Base-by-base conservation (phyloP, 2,888 invertebrate genomes). In the Polyommatus iphigenia region DNA sequence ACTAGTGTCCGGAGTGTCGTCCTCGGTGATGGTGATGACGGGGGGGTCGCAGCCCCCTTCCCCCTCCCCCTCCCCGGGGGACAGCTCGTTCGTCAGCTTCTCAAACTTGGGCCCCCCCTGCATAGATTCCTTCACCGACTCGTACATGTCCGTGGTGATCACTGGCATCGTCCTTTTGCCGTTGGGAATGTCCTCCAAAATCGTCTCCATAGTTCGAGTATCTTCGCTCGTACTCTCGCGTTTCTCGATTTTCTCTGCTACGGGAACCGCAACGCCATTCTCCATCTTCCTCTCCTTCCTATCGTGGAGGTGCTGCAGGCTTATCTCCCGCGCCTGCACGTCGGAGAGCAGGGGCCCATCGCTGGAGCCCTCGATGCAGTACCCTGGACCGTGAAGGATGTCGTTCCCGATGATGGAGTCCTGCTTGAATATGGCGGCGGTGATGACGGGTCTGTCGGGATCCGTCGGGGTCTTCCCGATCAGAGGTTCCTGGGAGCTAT, bases 371-470 rank as follows among this genome's bases (percentile, higher is more conserved):
- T 95, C 94, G 32, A 95, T 90, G 77, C 92, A 92, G 76, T 94
- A 94, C 4, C 90, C 93, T 5, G 93, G 92, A 0, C 91, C 93
- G 85, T 91, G 92, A 18, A 92, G 81, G 18, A 85, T 88, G 36
- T 94, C 94, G 36, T 86, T 93, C 3, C 92, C 91, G 80, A 94
- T 94, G 6, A 95, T 92, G 0, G 95, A 92, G 85, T 95, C 95
- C 85, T 96, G 95, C 82, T 96, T 96, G 81, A 96, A 95, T 71
- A 96, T 94, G 0, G 96, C 96, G 0, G 96, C 96, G 62, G 96
- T 96, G 75, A 96, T 96, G 50, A 96, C 95, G 5, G 96, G 96
- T 81, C 95, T 96, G 81, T 95, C 95, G 20, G 94, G 91, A 78
- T 95, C 94, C 0, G 92, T 90, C 6, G 92, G 91, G 0, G 93